Evolutionary conservation across 2,113 vertebrate genomes (phyloP).

Genomic region (Dolichallabes microphthalmus): DNA sequence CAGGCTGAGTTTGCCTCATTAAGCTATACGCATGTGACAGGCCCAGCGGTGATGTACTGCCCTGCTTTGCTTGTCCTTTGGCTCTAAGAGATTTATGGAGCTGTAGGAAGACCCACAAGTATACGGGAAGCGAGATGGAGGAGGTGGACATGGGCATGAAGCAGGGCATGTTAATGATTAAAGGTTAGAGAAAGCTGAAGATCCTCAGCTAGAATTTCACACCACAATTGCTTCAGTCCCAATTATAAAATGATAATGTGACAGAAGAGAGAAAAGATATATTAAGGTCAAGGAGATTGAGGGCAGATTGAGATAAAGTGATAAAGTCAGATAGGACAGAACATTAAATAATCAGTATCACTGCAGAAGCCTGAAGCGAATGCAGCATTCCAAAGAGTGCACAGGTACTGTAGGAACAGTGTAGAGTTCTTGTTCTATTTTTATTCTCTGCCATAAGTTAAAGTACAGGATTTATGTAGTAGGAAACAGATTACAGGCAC

Average conservation of each 20-base stretch:
- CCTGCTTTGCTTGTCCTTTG: slow-evolving; percentile 29
- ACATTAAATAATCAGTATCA: not conserved
- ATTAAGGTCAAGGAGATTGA: not conserved
- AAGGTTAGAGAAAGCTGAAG: slow-evolving; percentile 16
- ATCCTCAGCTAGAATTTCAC: slow-evolving; percentile 5
- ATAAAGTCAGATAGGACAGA: slow-evolving; percentile 15
- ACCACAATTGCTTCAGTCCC: not conserved
- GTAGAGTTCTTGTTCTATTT: too few species aligned
- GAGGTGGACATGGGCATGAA: not conserved
- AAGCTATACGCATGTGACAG: slow-evolving; percentile 47
- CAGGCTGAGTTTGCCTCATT: slow-evolving; percentile 47
- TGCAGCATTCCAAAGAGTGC: not conserved
- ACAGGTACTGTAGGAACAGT: not conserved
- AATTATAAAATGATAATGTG: slow-evolving; percentile 23
- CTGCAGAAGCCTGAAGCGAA: not conserved
- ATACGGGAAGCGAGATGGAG: slow-evolving; percentile 11
- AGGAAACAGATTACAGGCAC: not conserved
- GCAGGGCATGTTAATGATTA: slow-evolving; percentile 27
- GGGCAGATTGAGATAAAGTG: not conserved
- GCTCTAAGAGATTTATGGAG: slow-evolving; percentile 45
- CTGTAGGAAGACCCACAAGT: slow-evolving; percentile 34
- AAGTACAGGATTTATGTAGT: not conserved
- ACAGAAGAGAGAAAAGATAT: not conserved
- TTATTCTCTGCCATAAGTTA: not conserved
- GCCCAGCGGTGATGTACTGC: slow-evolving; percentile 46